Evolutionary conservation across 2,888 invertebrate species (phyloP), one percentile per base, ranked within the genome.

Genomic region (Pyrgus malvae): DNA sequence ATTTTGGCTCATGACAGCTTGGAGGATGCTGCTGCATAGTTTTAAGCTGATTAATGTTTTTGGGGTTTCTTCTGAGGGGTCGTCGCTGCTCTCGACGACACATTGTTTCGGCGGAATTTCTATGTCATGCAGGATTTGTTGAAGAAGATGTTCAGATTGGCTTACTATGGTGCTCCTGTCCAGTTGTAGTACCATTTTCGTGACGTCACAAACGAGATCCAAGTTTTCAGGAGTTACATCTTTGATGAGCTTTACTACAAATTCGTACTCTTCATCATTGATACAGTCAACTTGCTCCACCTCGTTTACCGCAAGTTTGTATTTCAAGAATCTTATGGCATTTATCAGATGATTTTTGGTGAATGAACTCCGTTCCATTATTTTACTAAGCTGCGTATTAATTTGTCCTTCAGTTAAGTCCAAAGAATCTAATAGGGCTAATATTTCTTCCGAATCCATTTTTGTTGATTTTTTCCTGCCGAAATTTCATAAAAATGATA

Each of bases 111-210:
- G 2, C 23, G 64, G 61, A 21, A 76, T 56, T 57, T 74, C 67
- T 19, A 83, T 61, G 49, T 72, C 70, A 2, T 63, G 64, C 11
- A 90, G 55, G 17, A 90, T 72, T 65, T 91, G 90, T 59, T 89
- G 88, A 7, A 91, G 49, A 29, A 91, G 72, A 71, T 91, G 90
- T 64, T 91, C 89, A 0, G 84, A 77, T 63, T 83, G 84, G 58
- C 72, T 68, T 0, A 74, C 56, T 12, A 90, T 56, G 23, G 65
- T 79, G 31, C 59, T 71, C 2, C 65, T 64, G 55, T 85, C 79
- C 1, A 91, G 63, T 31, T 65, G 61, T 7, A 91, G 68, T 1
- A 82, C 75, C 31, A 72, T 63, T 21, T 71, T 72, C 1, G 78
- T 66, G 14, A 90, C 80, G 66, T 76, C 74, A 64, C 84, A 80